Base-by-base conservation (phyloP, 2,888 invertebrate genomes). In the Metalampra italica region DNA sequence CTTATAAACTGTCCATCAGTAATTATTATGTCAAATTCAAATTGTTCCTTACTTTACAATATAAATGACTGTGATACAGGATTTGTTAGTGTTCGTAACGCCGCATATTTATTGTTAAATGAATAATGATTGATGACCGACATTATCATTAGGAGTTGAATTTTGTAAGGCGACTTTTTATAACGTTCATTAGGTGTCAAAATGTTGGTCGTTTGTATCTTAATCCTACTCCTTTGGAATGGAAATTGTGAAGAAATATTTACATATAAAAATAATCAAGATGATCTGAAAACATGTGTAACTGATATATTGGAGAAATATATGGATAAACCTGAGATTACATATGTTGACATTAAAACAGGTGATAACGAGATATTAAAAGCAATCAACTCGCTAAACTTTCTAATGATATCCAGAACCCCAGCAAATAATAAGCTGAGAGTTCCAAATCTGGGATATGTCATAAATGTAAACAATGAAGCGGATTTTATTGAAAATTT, bases 381-480 rank as follows among this genome's bases (percentile, higher is more conserved):
- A 43, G 41, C 29, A 15, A 46, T 60, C 7, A 44, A 56, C 15
- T 37, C 43, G 1, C 42, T 45, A 1, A 8, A 39, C 2, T 38
- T 32, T 4, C n/a, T 42, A 8, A 8, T 53, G 38, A 40, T 52
- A 48, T 53, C 53, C 1, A 45, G 54, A 40, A 51, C 14, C 11
- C 39, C 42, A 7, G 15, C 3, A n/a, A 34, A 9, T n/a, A 34
- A 9, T n/a, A 15, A 37, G 1, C 8, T 41, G 12, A 11, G 9
- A 5, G 42, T 45, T 0, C n/a, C 13, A 1, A 54, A 67, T 22
- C 38, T 51, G 39, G 64, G 57, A 3, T 78, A 79, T 47, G 13
- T 81, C 29, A 54, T 79, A 36, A 43, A 56, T 3, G 64, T 61
- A 0, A 51, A 38, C 0, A 57, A 64, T 39, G 52, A 43, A 51